Percentiles rank a stretch among this genome's conserved stretches.
These are phyloP conservation scores for Pterois miles DNA, from an alignment of 2,797 vertebrate genomes.

Conservation along the genomic window DNA sequence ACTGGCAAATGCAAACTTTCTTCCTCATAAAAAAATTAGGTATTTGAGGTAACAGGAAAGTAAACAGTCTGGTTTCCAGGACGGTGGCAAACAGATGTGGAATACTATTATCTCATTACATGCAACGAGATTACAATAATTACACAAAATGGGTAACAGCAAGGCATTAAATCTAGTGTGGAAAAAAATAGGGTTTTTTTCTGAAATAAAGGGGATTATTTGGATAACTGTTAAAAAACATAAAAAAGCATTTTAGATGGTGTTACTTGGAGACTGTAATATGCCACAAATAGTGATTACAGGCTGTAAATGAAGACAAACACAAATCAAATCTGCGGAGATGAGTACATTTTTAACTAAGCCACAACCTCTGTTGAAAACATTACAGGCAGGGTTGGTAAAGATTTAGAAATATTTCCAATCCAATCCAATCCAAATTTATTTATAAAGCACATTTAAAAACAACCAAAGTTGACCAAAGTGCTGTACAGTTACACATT, in stretches of 20 bases:
- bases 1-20: slow-evolving; percentile 42
- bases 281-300: background rate
- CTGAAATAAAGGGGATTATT: slow-evolving; percentile 18
- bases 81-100: slow-evolving; percentile 27
- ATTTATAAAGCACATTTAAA: too few relatives aligned
- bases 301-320: background rate
- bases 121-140: slow-evolving; percentile 43
- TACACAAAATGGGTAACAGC: slow-evolving; percentile 28
- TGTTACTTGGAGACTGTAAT: background rate
- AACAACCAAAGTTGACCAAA: too few relatives aligned
- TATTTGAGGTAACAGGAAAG: slow-evolving; percentile 20
- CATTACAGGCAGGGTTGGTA: too few relatives aligned
- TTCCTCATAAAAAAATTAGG: slow-evolving; percentile 39
- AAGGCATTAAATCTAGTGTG: slow-evolving; percentile 16
- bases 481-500: too few relatives aligned
- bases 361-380: too few relatives aligned
- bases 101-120: slow-evolving; percentile 47
- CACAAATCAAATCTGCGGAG: background rate
- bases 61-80: slow-evolving; percentile 48
- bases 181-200: background rate
- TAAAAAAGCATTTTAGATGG: background rate
- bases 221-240: background rate
- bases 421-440: too few relatives aligned
- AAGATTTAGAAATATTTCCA: background rate
- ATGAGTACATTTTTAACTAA: background rate